phyloP scores from a whole-genome alignment of 2,888 invertebrate genomes.

The Anticlea derivata region DNA sequence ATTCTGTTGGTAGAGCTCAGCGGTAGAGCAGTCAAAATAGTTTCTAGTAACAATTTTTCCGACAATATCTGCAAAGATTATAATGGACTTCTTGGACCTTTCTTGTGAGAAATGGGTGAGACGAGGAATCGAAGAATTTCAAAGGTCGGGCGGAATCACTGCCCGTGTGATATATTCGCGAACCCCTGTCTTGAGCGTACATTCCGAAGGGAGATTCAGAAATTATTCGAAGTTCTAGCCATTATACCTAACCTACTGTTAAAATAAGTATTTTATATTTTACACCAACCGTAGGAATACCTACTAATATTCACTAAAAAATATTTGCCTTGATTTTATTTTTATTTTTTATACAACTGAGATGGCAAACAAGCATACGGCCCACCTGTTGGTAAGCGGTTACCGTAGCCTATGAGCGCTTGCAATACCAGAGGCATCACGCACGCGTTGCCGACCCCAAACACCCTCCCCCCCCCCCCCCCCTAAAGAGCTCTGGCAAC shows the following conservation, averaged over 20 bases:
- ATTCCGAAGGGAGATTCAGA: constrained; percentile 12
- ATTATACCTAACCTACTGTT: not conserved
- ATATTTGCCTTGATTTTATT: no score
- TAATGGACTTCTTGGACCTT: constrained; percentile 18
- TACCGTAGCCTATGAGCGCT: no score
- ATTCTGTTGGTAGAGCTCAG: not conserved
- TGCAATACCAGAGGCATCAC: no score
- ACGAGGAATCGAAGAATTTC: constrained; percentile 26
- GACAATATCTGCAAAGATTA: constrained; percentile 3
- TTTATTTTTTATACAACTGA: no score
- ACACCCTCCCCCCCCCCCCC: no score
- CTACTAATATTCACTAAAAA: no score
- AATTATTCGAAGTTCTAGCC: constrained; percentile 9
- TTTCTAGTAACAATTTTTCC: not conserved
- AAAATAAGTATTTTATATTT: no score
- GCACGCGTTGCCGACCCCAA: no score
- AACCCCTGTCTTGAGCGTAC: constrained; percentile 23
- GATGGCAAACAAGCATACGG: no score
- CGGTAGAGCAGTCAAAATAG: not conserved
- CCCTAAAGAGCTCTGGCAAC: no score
- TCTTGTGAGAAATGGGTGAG: constrained; percentile 18
- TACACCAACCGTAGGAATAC: no score
- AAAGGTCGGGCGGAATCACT: constrained; percentile 23
- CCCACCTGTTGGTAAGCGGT: no score
- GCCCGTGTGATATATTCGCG: constrained; percentile 27